Conservation (phyloP, 2,797 vertebrate genomes). For the Euphonia xanthogaster region DNA sequence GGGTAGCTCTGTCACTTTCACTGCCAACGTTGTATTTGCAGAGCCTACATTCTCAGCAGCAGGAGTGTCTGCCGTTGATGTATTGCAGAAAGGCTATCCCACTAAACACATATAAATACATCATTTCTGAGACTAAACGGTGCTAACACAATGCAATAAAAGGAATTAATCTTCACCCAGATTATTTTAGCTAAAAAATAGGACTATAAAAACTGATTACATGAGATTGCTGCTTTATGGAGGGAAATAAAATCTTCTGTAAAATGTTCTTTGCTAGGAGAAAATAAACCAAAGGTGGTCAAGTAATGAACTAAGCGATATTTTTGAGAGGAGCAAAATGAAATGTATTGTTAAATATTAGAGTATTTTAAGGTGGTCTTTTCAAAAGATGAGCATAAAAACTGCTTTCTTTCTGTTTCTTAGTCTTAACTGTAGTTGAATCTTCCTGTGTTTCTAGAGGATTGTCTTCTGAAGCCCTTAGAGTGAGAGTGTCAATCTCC, state of each 20-base stretch:
- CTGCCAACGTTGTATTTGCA: not conserved
- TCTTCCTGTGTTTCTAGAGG: not conserved
- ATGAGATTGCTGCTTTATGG: not conserved
- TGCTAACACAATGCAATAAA: not conserved
- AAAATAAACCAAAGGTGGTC: not conserved
- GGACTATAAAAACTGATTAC: not conserved
- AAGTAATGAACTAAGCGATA: not conserved
- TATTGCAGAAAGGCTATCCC: not conserved
- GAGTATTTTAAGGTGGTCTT: not conserved
- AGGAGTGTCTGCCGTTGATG: not conserved
- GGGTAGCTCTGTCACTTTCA: not conserved
- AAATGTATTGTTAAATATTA: not conserved
- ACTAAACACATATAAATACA: not conserved
- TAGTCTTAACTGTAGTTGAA: not conserved
- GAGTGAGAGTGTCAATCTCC: not conserved
- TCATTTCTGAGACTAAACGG: not conserved
- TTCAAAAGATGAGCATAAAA: not conserved
- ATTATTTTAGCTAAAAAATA: not conserved
- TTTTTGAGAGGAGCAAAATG: not conserved
- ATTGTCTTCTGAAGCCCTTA: not conserved
- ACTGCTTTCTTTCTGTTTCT: not conserved
- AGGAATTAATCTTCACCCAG: not conserved
- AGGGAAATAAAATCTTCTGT: not conserved
- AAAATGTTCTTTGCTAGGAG: not conserved
- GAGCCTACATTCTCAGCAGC: not conserved